Base-by-base conservation (phyloP, 2,113 vertebrate genomes). In the Falco punctatus region DNA sequence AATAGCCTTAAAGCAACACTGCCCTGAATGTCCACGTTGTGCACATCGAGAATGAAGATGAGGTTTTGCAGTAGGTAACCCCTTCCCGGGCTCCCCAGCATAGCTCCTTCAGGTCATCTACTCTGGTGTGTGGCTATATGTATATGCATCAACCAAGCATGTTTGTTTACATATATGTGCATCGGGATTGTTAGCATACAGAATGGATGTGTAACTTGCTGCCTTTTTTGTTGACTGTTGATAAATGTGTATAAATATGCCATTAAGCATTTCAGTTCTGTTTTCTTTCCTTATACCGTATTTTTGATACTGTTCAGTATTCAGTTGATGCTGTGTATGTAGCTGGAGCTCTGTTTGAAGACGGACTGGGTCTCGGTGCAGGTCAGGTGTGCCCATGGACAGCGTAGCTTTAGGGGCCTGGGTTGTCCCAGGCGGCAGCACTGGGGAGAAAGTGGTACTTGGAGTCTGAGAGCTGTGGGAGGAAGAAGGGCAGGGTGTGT, bases 1-100 rank as follows among this genome's bases (percentile, higher is more conserved):
- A 96, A 95, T 12, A 98, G 97, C 97, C 97, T 98, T 98, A 98
- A 98, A 97, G 93, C 80, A 94, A 96, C 96, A 96, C 96, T 97
- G 95, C 96, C 97, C 97, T 97, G 96, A 97, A 97, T 97, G 96
- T 97, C 86, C 81, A 82, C 13, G 21, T 90, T 78, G 92, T 96
- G 95, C 95, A 95, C 95, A 59, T 46, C 4, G 23, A 90, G 94
- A 95, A 94, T 11, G 49, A 88, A 88, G 78, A 75, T 0, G 10
- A 78, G 79, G 70, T 91, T 94, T 92, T 84, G 57, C 82, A 85
- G 81, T 85, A 88, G 87, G 87, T 77, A 42, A 46, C 66, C 81
- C 97, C 86, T 81, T 94, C 69, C 82, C 91, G 51, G 65, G 59
- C 90, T 92, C 79, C 77, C 89, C 90, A 88, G 85, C 42, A 2